phyloP scores from a whole-genome alignment of 2,113 vertebrate genomes.

The Engraulis encrasicolus region DNA sequence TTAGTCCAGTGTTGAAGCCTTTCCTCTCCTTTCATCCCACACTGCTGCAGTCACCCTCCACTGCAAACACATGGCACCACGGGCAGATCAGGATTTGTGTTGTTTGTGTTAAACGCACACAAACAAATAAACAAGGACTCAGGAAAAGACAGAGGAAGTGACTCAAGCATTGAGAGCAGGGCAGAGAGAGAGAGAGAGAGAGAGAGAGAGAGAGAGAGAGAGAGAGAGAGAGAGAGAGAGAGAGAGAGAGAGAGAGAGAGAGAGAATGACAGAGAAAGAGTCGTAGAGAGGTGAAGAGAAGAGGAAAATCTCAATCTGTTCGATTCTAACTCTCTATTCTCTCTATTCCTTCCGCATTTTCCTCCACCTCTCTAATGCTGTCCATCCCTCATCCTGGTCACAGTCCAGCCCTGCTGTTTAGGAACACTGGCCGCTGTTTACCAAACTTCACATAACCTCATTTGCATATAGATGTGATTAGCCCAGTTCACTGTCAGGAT shows the following conservation, averaged over 20 bases:
- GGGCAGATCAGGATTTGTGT: neutral
- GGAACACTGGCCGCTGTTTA: slow-evolving; percentile 53
- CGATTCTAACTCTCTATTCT: neutral
- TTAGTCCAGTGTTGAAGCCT: slow-evolving; percentile 28
- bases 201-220: neutral
- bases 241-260: too few relatives aligned
- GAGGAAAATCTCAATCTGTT: neutral
- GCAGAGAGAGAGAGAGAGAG: neutral
- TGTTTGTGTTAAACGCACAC: neutral
- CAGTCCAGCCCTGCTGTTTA: slow-evolving; percentile 30
- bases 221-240: too few relatives aligned
- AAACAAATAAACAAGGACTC: neutral
- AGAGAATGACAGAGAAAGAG: neutral
- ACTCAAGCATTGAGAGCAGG: too few relatives aligned
- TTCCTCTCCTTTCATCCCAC: slow-evolving; percentile 18
- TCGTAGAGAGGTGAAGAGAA: neutral
- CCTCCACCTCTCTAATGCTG: neutral
- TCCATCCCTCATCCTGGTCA: neutral
- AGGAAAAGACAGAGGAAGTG: neutral
- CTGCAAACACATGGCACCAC: slow-evolving; percentile 8
- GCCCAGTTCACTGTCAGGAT: slow-evolving; percentile 65
- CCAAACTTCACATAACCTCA: slow-evolving; percentile 60
- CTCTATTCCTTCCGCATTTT: neutral
- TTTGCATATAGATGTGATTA: slow-evolving; percentile 69
- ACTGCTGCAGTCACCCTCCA: neutral